Evolutionary conservation across 2,888 invertebrate species (phyloP), one percentile per base, ranked within the genome.

Genomic region (Caenorhabditis doughertyi): DNA sequence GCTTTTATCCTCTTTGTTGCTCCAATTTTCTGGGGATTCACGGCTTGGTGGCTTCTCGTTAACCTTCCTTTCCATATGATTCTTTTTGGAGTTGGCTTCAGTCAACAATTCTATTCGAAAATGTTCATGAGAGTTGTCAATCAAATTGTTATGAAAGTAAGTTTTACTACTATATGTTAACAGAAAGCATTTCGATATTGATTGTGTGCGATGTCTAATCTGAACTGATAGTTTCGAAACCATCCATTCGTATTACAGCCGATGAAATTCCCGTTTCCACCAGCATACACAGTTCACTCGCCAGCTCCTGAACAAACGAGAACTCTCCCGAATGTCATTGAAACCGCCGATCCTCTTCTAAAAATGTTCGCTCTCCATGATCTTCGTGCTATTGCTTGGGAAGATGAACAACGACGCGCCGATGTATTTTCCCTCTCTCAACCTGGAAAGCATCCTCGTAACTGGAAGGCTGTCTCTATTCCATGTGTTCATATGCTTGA

Each of bases 371-470:
- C 85, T 9, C 49, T 86, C 11, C 65, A 72, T 32, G 88, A 87
- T 74, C 82, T 87, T 18, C 77, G 86, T 3, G 47, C 51, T 0
- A 60, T 87, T 21, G 81, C 84, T 2, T 83, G 84, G 74, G 64
- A 39, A 16, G 86, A 84, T 47, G 56, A 68, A 3, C 53, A 51
- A 7, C 60, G 88, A 3, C 79, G 88, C 23, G 55, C 25, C 0
- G 83, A 87, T 8, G 70, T 85, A 21, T 88, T 84, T 47, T 79
- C 87, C 0, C 82, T 88, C 8, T 84, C 84, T 13, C 86, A 87
- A 58, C 88, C 88, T 21, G 87, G 86, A 18, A 82, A 84, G 9
- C 85, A 87, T 44, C 84, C 87, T 3, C 58, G 85, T 9, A 87
- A 87, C 71, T 87, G 87, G 87, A 81, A 82, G 16, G 67, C 82